Conservation (phyloP, 2,888 invertebrate species). For the Epicampocera succincta region DNA sequence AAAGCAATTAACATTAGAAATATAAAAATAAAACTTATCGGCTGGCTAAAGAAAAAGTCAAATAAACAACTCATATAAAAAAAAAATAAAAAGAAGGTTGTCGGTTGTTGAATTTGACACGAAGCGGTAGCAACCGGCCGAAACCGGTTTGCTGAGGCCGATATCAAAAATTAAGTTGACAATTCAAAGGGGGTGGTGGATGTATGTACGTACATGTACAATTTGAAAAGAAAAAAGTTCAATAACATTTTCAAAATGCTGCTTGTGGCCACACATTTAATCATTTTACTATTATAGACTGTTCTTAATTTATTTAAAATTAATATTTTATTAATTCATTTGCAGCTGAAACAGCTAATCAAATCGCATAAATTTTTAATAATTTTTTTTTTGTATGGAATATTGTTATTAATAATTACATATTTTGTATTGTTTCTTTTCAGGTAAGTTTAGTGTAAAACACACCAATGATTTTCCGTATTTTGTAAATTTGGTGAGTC, state of each 20-base stretch:
- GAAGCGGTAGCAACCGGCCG: neutral
- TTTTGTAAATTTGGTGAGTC: constrained; percentile 39
- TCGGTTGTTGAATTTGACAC: constrained; percentile 6
- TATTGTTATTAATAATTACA: neutral
- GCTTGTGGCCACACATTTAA: no score
- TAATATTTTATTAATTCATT: no score
- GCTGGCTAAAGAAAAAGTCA: neutral
- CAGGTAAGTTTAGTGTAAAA: constrained; percentile 49
- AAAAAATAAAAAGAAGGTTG: neutral
- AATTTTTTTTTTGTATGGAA: neutral
- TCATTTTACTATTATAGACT: no score
- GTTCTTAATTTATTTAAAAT: no score
- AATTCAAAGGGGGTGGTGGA: no score
- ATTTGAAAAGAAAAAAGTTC: no score
- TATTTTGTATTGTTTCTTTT: constrained; percentile 37
- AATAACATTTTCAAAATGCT: no score
- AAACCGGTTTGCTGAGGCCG: constrained; percentile 9
- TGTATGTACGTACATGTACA: no score
- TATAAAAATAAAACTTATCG: constrained; percentile 25
- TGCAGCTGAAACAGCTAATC: neutral
- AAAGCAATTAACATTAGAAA: constrained; percentile 31
- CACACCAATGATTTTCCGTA: neutral
- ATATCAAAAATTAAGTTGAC: neutral
- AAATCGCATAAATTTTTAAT: constrained; percentile 23
- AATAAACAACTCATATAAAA: neutral